phyloP scores from a whole-genome alignment of 64 coral and sea anemone species.

The Porites australiensis region DNA sequence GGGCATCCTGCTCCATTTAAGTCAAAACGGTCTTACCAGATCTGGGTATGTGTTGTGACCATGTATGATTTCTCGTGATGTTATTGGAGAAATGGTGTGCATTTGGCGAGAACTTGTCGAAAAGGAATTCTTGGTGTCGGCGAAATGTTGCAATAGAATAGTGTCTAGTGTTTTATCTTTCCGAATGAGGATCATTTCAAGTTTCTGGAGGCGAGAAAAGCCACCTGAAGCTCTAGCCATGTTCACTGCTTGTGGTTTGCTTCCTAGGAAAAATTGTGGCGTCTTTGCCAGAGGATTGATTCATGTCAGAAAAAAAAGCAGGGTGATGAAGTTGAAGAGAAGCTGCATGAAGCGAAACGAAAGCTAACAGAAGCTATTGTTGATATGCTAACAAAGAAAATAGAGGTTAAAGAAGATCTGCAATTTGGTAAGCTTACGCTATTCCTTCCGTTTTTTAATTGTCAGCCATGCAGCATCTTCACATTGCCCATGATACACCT shows the following conservation, averaged over 20 bases:
- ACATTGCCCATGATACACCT: too few species aligned
- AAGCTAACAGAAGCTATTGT: not conserved
- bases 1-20: conserved; percentile 66
- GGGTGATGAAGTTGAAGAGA: not conserved
- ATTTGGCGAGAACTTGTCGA: too few species aligned
- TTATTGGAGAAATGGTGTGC: too few species aligned
- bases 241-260: not conserved
- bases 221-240: too few species aligned
- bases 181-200: too few species aligned
- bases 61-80: too few species aligned
- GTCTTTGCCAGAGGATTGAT: conserved; percentile 24
- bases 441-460: not conserved
- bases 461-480: too few species aligned
- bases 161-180: too few species aligned
- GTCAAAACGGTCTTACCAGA: conserved; percentile 9
- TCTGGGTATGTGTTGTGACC: conserved; percentile 41
- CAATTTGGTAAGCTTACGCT: conserved; percentile 9
- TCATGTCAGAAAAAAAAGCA: not conserved
- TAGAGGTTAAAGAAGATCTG: not conserved
- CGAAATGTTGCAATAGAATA: too few species aligned
- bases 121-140: too few species aligned
- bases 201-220: too few species aligned
- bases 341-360: not conserved
- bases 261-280: not conserved
- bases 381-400: not conserved